Evolutionary conservation across 2,888 invertebrate genomes (phyloP).

Genomic region (Cylloceria caligata): DNA sequence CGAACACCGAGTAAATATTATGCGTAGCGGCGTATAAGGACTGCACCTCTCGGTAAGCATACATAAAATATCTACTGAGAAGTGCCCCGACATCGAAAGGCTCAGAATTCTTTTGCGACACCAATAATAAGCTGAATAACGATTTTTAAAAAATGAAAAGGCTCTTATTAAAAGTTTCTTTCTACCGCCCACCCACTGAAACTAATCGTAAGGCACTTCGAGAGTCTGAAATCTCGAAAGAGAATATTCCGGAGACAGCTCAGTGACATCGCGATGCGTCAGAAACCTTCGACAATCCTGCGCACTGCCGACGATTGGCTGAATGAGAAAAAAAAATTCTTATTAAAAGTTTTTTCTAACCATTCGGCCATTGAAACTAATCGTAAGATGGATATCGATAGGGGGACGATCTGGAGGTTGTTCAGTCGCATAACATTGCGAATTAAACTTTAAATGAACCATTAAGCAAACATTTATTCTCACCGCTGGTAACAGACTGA

Average conservation of each 20-base stretch:
- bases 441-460: not conserved
- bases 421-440: not conserved
- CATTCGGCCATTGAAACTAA: not conserved
- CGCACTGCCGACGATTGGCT: not conserved
- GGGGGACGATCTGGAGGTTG: not conserved
- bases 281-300: not conserved
- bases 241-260: not conserved
- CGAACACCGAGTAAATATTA: constrained; percentile 29
- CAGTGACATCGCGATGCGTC: not conserved
- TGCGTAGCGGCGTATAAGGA: constrained; percentile 25
- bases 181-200: not conserved
- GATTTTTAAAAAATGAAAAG: not conserved
- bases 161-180: not conserved
- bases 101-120: not conserved
- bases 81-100: not conserved
- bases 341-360: constrained; percentile 4
- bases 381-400: not conserved
- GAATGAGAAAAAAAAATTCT: not conserved
- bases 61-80: not conserved
- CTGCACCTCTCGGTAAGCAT: not conserved
- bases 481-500: not conserved
- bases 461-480: not conserved
- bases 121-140: not conserved
- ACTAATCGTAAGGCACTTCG: constrained; percentile 9
- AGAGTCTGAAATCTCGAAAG: too few species aligned